Conservation (phyloP, 2,113 vertebrate genomes). For the Gavialis gangeticus region DNA sequence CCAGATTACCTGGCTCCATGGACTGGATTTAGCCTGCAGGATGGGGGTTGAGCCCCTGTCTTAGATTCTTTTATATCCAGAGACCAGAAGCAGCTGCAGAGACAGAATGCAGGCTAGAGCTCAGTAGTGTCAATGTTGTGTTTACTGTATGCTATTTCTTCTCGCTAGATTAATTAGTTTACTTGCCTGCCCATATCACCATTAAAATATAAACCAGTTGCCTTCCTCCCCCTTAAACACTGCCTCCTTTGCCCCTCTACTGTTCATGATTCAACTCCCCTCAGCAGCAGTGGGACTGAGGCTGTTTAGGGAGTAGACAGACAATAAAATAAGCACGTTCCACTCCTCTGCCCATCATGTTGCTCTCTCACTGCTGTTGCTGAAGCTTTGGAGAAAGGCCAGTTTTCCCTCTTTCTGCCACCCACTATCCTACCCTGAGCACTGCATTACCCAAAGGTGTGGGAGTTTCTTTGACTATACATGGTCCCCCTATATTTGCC, state of each 20-base stretch:
- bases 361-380: not conserved
- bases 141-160: not conserved
- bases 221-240: not conserved
- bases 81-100: not conserved
- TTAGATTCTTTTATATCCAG: not conserved
- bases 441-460: not conserved
- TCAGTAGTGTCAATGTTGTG: not conserved
- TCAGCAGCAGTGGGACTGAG: rapidly evolving
- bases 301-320: rapidly evolving
- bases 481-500: not conserved
- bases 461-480: not conserved
- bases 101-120: not conserved
- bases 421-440: not conserved
- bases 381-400: not conserved
- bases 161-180: not conserved
- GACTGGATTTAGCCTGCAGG: no score
- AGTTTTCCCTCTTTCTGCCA: not conserved
- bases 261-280: not conserved
- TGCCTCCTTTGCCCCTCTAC: not conserved
- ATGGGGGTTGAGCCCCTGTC: no score
- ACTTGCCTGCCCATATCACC: not conserved
- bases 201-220: not conserved
- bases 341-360: not conserved
- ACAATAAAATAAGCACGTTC: not conserved
- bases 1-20: no score